These are phyloP conservation scores for Thereuonema tuberculata DNA, from an alignment of 1,140 invertebrate genomes.

Conservation along the genomic window DNA sequence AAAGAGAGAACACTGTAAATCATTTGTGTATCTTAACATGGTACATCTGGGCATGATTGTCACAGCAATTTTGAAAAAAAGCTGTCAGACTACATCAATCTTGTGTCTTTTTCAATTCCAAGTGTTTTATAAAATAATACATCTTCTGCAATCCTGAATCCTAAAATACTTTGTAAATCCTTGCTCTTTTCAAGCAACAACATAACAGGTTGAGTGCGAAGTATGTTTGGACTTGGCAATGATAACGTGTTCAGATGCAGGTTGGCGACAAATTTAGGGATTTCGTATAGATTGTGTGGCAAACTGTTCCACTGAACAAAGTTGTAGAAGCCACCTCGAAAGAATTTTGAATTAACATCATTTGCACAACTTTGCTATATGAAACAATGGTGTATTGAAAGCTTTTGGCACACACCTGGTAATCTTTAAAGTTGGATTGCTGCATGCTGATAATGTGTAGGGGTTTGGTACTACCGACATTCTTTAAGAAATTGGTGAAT, in stretches of 20 bases:
- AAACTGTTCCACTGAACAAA: background rate
- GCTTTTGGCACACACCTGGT: background rate
- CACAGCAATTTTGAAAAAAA: background rate
- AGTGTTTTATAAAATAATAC: background rate
- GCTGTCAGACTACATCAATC: background rate
- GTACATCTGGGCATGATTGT: background rate
- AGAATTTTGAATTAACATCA: background rate
- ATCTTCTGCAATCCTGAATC: background rate
- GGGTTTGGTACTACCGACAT: background rate
- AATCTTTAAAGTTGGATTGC: background rate
- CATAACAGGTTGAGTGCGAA: background rate
- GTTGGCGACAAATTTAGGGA: too few relatives aligned
- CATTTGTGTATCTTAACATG: background rate
- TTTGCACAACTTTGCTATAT: background rate
- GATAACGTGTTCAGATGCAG: too few relatives aligned
- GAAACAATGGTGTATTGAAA: background rate
- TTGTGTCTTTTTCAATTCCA: too few relatives aligned
- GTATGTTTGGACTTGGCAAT: too few relatives aligned
- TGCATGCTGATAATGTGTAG: background rate
- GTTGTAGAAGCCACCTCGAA: background rate
- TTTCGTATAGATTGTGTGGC: too few relatives aligned
- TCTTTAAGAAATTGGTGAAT: background rate
- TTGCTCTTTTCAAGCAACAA: background rate
- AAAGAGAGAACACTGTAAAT: too few relatives aligned
- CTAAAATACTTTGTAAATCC: background rate